phyloP scores from a whole-genome alignment of 2,113 vertebrate genomes.

The Elaphurus davidianus region DNA sequence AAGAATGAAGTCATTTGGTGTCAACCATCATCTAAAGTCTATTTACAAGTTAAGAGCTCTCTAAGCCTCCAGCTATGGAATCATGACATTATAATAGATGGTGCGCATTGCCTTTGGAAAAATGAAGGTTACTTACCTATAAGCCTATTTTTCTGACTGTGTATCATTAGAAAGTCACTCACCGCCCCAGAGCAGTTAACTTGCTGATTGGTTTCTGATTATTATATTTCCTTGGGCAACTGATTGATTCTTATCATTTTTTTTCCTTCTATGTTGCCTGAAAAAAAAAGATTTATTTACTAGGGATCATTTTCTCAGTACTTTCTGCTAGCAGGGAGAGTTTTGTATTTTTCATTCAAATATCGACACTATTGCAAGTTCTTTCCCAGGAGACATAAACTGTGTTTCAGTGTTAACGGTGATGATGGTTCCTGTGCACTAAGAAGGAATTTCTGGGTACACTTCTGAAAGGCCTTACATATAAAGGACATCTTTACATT shows the following conservation, averaged over 20 bases:
- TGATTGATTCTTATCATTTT: constrained; percentile 45
- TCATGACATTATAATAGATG: constrained; percentile 58
- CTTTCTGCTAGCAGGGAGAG: constrained; percentile 19
- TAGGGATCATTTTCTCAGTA: background rate
- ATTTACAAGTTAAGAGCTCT: constrained; percentile 70
- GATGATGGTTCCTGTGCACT: background rate
- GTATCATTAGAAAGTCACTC: constrained; percentile 57
- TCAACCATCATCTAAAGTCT: constrained; percentile 69
- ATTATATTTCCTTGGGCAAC: constrained; percentile 37
- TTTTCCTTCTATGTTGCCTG: background rate
- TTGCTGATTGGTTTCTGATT: constrained; percentile 66
- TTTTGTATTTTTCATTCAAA: constrained; percentile 8
- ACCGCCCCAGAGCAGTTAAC: constrained; percentile 41
- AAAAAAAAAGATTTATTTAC: background rate
- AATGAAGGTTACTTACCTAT: constrained; percentile 65
- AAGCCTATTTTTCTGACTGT: constrained; percentile 46
- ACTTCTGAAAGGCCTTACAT: background rate
- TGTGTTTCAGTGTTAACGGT: background rate
- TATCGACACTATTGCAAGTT: background rate
- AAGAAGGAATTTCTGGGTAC: background rate
- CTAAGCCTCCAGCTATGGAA: constrained; percentile 58
- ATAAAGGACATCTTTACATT: background rate
- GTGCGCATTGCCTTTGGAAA: constrained; percentile 52
- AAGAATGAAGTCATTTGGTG: constrained; percentile 63
- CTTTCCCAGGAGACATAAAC: background rate